phyloP scores from a whole-genome alignment of 2,797 vertebrate genomes.

The Peromyscus eremicus region DNA sequence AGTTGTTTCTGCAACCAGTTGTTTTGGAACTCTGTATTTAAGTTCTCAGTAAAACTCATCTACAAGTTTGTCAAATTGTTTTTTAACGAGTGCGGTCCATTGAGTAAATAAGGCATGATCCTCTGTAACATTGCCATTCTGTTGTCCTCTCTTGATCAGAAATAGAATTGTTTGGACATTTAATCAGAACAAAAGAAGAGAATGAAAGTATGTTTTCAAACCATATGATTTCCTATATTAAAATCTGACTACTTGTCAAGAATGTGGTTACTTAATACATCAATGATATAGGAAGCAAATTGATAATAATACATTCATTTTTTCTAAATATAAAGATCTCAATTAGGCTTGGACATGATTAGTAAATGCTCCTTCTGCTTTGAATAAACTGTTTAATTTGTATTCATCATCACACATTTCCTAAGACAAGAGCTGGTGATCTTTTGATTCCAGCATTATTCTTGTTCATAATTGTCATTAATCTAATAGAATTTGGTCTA shows the following conservation, averaged over 20 bases:
- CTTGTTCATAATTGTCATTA: constrained; percentile 59
- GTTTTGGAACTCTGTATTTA: constrained; percentile 51
- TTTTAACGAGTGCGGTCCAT: neutral
- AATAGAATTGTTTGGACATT: constrained; percentile 51
- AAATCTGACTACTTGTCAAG: constrained; percentile 62
- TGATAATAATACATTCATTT: constrained; percentile 44
- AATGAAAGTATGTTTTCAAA: constrained; percentile 61
- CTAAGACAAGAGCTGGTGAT: constrained; percentile 57
- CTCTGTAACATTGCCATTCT: constrained; percentile 15
- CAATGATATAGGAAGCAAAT: constrained; percentile 32
- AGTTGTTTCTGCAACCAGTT: constrained; percentile 29
- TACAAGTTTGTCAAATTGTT: constrained; percentile 42
- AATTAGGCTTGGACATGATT: constrained; percentile 44
- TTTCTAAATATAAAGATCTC: constrained; percentile 52
- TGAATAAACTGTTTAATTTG: constrained; percentile 64
- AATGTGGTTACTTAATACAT: constrained; percentile 40
- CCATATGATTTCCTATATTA: constrained; percentile 46
- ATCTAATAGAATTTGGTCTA: constrained; percentile 38
- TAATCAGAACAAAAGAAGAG: constrained; percentile 59
- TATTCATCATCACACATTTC: constrained; percentile 53
- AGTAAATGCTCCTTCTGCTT: constrained; percentile 63
- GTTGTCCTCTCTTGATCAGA: constrained; percentile 57
- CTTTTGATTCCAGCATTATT: constrained; percentile 70
- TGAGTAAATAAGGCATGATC: constrained; percentile 29
- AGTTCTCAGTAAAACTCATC: neutral